Evolutionary conservation across 1,140 invertebrate genomes (phyloP).

Genomic region (Aphelenchoides avenae): DNA sequence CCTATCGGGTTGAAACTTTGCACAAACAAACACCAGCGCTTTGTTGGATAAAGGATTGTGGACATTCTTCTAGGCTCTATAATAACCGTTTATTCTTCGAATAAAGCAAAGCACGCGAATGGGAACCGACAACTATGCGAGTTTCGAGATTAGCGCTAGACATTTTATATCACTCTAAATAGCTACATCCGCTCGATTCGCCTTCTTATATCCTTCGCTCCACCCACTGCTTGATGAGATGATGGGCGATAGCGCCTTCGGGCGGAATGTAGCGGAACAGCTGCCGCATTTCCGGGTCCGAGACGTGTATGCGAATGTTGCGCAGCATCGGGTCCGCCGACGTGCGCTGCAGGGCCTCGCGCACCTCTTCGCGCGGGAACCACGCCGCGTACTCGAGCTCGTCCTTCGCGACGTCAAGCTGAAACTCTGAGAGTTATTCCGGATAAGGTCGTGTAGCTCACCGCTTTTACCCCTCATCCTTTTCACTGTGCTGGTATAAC

Average conservation of each 20-base stretch:
- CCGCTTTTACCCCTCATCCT: background rate
- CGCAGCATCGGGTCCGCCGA: conserved; percentile 54
- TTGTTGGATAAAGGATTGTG: no score
- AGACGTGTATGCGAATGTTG: conserved; percentile 6
- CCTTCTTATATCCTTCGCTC: no score
- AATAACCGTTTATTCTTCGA: no score
- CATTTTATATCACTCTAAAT: no score
- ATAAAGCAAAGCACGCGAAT: no score
- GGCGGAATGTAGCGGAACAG: conserved; percentile 63
- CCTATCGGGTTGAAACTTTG: no score
- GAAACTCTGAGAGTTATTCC: conserved; percentile 25
- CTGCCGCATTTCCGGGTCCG: conserved; percentile 51
- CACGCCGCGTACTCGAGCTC: conserved; percentile 66
- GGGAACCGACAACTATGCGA: no score
- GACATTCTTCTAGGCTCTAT: no score
- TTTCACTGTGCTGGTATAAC: no score
- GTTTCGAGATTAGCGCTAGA: no score
- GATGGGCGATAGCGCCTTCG: conserved; percentile 64
- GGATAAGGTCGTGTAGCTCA: background rate
- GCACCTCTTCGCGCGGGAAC: conserved; percentile 64
- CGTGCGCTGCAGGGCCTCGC: conserved; percentile 54
- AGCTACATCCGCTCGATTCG: no score
- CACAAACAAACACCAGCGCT: no score
- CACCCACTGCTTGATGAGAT: conserved; percentile 64
- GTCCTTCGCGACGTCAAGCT: conserved; percentile 63